A percentile compares a stretch with the other conserved stretches of the same genome.
These are phyloP conservation scores for Acropternis orthonyx DNA, from an alignment of 2,797 vertebrate genomes.

Conservation along the genomic window DNA sequence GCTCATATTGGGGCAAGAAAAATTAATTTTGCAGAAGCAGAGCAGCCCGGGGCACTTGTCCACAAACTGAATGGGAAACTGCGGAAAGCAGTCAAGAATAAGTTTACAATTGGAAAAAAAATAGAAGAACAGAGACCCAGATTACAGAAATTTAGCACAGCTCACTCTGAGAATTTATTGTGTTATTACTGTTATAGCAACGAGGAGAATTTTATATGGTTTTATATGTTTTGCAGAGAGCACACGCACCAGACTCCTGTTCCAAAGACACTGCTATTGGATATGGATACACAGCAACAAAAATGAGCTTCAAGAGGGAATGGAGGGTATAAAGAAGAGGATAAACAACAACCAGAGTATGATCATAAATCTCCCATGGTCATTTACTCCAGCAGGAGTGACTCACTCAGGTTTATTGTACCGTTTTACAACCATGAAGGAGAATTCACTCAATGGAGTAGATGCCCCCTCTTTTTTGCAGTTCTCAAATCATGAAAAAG, in stretches of 20 bases:
- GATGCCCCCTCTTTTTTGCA: neutral
- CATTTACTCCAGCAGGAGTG: neutral
- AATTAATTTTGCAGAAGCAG: neutral
- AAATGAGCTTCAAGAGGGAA: neutral
- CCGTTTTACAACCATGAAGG: neutral
- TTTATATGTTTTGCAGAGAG: neutral
- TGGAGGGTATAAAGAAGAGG: neutral
- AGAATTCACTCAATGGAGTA: neutral
- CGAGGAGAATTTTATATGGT: neutral
- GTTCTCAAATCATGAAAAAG: neutral
- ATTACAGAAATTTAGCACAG: neutral
- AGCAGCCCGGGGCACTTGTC: neutral
- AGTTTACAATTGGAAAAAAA: accelerated
- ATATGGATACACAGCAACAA: neutral
- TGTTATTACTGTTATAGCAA: neutral
- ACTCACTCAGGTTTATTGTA: neutral
- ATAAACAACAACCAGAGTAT: neutral
- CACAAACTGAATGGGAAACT: neutral
- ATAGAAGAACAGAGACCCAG: neutral
- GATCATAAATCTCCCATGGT: neutral
- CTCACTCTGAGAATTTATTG: neutral
- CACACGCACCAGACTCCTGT: neutral
- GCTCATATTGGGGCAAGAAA: neutral
- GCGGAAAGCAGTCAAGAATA: neutral
- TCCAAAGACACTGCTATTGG: neutral